Conservation (phyloP, 2,113 vertebrate genomes). For the Phaethornis superciliosus region DNA sequence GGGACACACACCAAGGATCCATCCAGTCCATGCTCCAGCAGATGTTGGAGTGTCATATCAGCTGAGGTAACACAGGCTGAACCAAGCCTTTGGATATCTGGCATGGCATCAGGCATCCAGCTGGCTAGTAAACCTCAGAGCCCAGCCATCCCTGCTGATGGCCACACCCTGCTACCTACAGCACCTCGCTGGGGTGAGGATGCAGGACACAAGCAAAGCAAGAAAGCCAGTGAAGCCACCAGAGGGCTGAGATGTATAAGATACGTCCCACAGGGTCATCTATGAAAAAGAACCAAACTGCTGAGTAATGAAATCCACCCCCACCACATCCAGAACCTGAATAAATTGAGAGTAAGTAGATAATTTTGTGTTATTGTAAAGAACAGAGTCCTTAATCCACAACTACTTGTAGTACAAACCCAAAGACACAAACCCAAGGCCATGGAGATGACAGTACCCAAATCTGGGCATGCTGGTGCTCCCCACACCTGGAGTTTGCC, state of each 20-base stretch:
- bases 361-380: neutral
- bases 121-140: neutral
- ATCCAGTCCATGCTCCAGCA: neutral
- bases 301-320: neutral
- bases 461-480: neutral
- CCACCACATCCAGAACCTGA: neutral
- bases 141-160: neutral
- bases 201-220: fast-evolving
- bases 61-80: neutral
- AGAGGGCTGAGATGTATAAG: neutral
- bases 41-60: neutral
- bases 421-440: neutral
- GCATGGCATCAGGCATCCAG: neutral
- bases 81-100: neutral
- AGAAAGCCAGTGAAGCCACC: neutral
- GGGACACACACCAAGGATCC: neutral
- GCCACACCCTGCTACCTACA: neutral
- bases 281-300: neutral
- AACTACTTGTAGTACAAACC: fast-evolving
- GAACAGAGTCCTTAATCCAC: neutral
- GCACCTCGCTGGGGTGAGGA: neutral
- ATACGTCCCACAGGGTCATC: neutral
- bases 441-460: too few species aligned
- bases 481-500: neutral
- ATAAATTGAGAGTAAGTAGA: neutral